Percentiles rank a stretch among this genome's conserved stretches.
phyloP scores from a whole-genome alignment of 2,888 invertebrate species.

The Tenthredo mesomela region DNA sequence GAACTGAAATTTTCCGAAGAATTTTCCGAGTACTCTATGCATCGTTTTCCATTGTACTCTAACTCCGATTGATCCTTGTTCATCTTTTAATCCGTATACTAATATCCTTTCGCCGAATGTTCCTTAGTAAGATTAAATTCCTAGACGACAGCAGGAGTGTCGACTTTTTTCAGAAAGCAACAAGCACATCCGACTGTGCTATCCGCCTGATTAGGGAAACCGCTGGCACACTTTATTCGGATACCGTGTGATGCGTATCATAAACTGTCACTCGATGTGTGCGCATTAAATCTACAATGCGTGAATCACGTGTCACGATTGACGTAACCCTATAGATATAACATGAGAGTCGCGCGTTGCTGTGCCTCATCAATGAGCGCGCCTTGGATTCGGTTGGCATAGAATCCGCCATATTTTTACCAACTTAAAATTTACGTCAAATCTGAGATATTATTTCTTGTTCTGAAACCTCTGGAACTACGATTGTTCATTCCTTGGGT shows the following conservation, averaged over 20 bases:
- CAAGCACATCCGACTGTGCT: neutral
- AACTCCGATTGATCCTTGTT: neutral
- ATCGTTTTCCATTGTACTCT: neutral
- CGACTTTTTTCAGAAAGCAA: neutral
- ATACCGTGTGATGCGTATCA: neutral
- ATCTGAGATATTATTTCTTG: neutral
- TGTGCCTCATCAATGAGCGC: slow-evolving; percentile 13
- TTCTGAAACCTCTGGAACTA: neutral
- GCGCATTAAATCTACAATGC: slow-evolving; percentile 15
- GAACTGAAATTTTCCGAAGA: slow-evolving; percentile 6
- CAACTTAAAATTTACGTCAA: neutral
- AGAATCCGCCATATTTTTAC: slow-evolving; percentile 39
- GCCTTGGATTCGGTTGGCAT: slow-evolving; percentile 40
- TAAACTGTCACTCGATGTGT: slow-evolving; percentile 37
- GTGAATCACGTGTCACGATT: slow-evolving; percentile 27
- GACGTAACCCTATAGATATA: slow-evolving; percentile 22
- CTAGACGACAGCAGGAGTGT: neutral
- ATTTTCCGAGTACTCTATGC: slow-evolving; percentile 13
- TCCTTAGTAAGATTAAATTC: neutral
- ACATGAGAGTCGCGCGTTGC: neutral
- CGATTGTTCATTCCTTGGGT: neutral
- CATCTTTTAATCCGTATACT: neutral
- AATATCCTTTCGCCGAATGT: neutral
- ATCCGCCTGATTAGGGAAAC: neutral
- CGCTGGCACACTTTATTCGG: neutral